Conservation (phyloP, 2,888 invertebrate genomes). For the Dione juno region DNA sequence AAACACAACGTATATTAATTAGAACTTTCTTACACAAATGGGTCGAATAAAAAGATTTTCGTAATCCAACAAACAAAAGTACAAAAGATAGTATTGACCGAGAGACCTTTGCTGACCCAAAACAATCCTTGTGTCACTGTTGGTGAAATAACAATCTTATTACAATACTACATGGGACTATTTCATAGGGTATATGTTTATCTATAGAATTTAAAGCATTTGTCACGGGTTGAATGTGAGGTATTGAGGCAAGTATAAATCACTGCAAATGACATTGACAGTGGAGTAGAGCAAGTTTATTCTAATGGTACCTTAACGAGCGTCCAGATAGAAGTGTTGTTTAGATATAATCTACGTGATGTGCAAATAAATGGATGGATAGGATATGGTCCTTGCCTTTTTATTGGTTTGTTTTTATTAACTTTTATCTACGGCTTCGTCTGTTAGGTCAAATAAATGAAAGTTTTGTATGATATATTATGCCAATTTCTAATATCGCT, state of each 20-base stretch:
- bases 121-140: constrained; percentile 15
- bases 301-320: constrained; percentile 39
- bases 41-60: constrained; percentile 35
- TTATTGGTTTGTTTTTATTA: no score
- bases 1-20: no score
- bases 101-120: constrained; percentile 46
- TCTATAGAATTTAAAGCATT: constrained; percentile 33
- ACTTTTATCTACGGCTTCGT: no score
- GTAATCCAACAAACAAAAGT: constrained; percentile 37
- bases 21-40: no score
- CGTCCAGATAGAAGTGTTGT: constrained; percentile 6
- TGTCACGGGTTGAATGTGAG: constrained; percentile 35
- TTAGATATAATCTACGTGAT: neutral
- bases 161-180: no score
- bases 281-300: constrained; percentile 27
- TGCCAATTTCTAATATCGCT: no score
- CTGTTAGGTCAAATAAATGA: no score
- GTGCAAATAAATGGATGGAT: constrained; percentile 1
- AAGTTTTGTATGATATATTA: no score
- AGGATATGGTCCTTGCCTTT: no score
- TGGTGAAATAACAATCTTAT: constrained; percentile 21
- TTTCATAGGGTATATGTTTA: neutral
- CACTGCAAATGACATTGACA: constrained; percentile 42
- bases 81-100: constrained; percentile 47
- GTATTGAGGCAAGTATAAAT: constrained; percentile 41